phyloP scores from a whole-genome alignment of 2,797 vertebrate genomes.

The Fistularia tabacaria region DNA sequence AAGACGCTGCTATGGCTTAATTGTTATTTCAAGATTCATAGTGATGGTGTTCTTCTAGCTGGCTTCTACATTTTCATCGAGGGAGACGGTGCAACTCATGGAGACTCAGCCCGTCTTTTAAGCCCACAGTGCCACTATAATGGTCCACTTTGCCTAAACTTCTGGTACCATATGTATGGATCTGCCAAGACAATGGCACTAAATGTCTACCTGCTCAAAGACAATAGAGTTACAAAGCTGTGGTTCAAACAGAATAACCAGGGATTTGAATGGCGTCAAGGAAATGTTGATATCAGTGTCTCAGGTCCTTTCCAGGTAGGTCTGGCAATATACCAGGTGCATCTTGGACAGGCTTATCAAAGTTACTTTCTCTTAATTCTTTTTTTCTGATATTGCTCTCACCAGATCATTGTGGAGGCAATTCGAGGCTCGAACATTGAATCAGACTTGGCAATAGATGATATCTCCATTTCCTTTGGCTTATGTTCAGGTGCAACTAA shows the following conservation, averaged over 20 bases:
- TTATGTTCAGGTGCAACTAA: constrained; percentile 68
- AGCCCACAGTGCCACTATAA: constrained; percentile 65
- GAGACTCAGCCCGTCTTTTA: constrained; percentile 71
- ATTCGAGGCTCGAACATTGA: constrained; percentile 68
- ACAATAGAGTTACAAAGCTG: constrained; percentile 28
- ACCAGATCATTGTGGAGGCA: constrained; percentile 79
- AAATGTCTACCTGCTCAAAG: constrained; percentile 59
- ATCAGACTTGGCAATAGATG: constrained; percentile 81
- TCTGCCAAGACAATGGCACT: constrained; percentile 66
- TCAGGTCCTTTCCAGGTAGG: constrained; percentile 66
- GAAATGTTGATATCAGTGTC: constrained; percentile 52
- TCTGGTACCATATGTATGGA: constrained; percentile 85
- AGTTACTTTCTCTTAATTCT: not conserved
- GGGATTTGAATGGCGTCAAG: constrained; percentile 69
- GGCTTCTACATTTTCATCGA: constrained; percentile 78
- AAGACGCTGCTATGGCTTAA: not conserved
- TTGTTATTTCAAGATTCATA: not conserved
- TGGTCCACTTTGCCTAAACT: constrained; percentile 74
- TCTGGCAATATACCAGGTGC: not conserved
- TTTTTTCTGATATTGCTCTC: not conserved
- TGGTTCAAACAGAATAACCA: constrained; percentile 70
- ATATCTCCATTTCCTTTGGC: constrained; percentile 70
- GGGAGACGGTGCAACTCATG: constrained; percentile 48
- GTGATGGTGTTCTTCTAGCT: constrained; percentile 37
- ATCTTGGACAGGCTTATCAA: not conserved